phyloP scores from a whole-genome alignment of 2,113 vertebrate species.

The Vidua chalybeata region DNA sequence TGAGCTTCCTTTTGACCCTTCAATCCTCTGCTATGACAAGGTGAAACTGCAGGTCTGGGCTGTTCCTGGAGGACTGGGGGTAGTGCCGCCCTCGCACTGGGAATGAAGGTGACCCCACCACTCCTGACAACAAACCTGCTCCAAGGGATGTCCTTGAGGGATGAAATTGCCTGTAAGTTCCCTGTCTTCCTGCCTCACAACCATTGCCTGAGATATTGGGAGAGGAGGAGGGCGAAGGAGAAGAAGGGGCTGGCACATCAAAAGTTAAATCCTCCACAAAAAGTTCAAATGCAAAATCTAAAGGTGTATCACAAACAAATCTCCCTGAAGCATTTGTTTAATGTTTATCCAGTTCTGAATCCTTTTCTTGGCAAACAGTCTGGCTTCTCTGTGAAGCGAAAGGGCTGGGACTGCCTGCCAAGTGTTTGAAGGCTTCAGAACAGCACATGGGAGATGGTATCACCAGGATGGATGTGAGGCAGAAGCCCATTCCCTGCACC shows the following conservation, averaged over 20 bases:
- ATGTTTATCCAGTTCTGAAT: slow-evolving; percentile 58
- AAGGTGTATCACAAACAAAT: slow-evolving; percentile 46
- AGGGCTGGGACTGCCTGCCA: slow-evolving; percentile 33
- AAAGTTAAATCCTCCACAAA: slow-evolving; percentile 10
- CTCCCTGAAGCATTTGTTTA: slow-evolving; percentile 57
- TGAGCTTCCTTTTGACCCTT: background rate
- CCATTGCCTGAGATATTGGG: background rate
- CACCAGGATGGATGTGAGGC: background rate
- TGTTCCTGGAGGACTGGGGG: background rate
- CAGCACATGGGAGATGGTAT: background rate
- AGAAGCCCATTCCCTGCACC: background rate
- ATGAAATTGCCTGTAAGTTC: background rate
- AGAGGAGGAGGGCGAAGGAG: background rate
- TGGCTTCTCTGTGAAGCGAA: slow-evolving; percentile 45
- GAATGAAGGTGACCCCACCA: background rate
- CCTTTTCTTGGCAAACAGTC: slow-evolving; percentile 58
- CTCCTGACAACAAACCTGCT: background rate
- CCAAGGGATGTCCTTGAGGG: background rate
- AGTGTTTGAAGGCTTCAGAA: slow-evolving; percentile 49
- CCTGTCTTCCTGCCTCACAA: background rate
- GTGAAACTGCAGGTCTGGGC: background rate
- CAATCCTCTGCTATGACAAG: background rate
- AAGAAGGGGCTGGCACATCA: background rate
- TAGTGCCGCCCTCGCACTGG: background rate
- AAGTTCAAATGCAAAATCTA: slow-evolving; percentile 27